A percentile compares a stretch with the other conserved stretches of the same genome.
Evolutionary conservation across 1,140 invertebrate genomes (phyloP).

Genomic region (Hyphantria cunea): DNA sequence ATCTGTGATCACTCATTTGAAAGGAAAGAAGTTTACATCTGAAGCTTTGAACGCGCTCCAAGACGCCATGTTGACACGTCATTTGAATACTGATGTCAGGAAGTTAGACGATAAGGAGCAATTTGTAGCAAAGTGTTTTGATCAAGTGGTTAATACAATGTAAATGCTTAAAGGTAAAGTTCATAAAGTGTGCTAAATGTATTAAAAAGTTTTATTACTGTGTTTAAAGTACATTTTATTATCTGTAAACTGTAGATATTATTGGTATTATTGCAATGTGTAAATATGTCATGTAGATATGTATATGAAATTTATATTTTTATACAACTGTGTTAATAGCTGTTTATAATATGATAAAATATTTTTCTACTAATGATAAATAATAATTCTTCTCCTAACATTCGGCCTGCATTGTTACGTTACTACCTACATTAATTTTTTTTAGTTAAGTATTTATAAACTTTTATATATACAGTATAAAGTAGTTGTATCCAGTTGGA

Average conservation of each 20-base stretch:
- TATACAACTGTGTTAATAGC: constrained; percentile 6
- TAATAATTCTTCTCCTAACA: constrained; percentile 32
- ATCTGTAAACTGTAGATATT: no score
- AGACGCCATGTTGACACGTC: constrained; percentile 74
- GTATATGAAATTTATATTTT: constrained; percentile 19
- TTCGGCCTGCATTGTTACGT: constrained; percentile 46
- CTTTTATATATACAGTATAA: constrained; percentile 27
- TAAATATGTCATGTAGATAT: constrained; percentile 25
- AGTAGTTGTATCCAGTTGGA: constrained; percentile 30
- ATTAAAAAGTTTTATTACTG: no score
- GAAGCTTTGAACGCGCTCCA: constrained; percentile 73
- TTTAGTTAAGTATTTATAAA: constrained; percentile 62
- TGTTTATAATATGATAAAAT: constrained; percentile 1
- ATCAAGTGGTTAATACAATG: constrained; percentile 78
- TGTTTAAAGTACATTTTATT: no score
- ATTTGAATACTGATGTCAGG: constrained; percentile 54
- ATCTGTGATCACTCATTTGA: constrained; percentile 76
- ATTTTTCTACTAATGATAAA: constrained; percentile 31
- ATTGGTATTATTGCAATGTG: no score
- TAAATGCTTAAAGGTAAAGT: constrained; percentile 40
- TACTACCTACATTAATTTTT: constrained; percentile 45
- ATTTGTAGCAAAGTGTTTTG: constrained; percentile 79
- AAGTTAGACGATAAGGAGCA: constrained; percentile 79
- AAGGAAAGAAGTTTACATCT: constrained; percentile 77
- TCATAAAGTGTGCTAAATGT: not conserved